These are phyloP conservation scores for Lagopus muta DNA, from an alignment of 2,113 vertebrate species.

Conservation along the genomic window DNA sequence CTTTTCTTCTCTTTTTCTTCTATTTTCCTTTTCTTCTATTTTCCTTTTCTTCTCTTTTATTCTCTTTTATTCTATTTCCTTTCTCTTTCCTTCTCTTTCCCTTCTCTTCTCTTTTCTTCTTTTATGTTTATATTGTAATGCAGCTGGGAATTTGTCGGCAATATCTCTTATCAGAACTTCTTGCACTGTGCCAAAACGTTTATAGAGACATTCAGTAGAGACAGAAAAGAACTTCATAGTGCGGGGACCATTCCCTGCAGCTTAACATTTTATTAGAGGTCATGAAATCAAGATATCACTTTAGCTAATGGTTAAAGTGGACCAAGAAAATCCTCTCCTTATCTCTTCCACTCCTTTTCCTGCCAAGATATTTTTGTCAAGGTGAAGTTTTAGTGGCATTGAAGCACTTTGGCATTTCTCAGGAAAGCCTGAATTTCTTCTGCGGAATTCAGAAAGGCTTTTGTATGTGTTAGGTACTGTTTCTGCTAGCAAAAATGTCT, in stretches of 20 bases:
- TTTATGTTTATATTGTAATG: conserved; percentile 13
- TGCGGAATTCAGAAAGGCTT: not conserved
- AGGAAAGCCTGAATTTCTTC: not conserved
- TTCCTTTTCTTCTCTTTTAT: too few relatives aligned
- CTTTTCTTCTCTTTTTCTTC: too few relatives aligned
- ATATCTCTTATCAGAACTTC: conserved; percentile 13
- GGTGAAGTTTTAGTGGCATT: not conserved
- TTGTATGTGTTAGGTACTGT: not conserved
- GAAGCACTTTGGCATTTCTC: not conserved
- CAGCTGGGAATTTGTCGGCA: conserved; percentile 28
- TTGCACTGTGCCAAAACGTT: not conserved
- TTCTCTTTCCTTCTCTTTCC: too few relatives aligned
- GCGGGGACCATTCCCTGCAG: not conserved
- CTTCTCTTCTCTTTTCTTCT: not conserved
- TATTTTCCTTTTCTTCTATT: too few relatives aligned
- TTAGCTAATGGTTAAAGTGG: not conserved
- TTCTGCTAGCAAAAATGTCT: not conserved
- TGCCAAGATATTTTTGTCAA: not conserved
- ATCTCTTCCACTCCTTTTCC: not conserved
- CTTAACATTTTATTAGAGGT: conserved; percentile 46
- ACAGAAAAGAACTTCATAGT: not conserved
- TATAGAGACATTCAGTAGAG: not conserved
- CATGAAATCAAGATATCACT: conserved; percentile 18
- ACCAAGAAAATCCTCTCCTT: conserved; percentile 21
- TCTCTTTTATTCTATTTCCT: too few relatives aligned